Percentiles rank a stretch among this genome's conserved stretches.
phyloP scores from a whole-genome alignment of 37 sponge, comb jelly and placozoan species.

The Halisarca cf. caerulea region DNA sequence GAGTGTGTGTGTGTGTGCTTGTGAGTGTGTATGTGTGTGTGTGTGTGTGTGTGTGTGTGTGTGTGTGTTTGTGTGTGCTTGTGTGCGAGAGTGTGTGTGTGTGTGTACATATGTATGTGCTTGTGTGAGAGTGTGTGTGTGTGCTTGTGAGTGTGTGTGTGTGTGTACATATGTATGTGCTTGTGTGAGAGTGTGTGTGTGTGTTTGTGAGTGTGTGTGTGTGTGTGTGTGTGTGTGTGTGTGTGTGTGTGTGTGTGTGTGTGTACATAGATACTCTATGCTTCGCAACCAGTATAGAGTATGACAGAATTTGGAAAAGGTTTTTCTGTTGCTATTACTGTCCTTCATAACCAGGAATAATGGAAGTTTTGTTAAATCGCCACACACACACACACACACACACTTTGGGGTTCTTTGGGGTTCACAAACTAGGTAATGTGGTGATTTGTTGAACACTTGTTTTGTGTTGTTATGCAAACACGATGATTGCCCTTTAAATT shows the following conservation, averaged over 20 bases:
- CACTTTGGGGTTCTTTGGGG: too few species aligned
- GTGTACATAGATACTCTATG: background rate
- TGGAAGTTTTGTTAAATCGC: too few species aligned
- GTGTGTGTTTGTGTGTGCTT: background rate
- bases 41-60: conserved; percentile 1
- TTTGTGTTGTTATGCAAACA: too few species aligned
- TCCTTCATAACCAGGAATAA: too few species aligned
- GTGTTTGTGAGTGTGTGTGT: conserved; percentile 35
- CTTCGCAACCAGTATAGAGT: background rate
- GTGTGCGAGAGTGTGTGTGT: conserved; percentile 1
- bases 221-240: conserved; percentile 39
- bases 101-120: background rate
- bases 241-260: conserved; percentile 35
- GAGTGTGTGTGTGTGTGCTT: too few species aligned
- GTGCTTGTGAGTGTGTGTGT: conserved; percentile 30
- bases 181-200: conserved; percentile 30
- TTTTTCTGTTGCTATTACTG: too few species aligned
- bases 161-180: conserved; percentile 26
- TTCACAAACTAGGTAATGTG: too few species aligned
- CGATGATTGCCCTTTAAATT: too few species aligned
- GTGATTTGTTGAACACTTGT: too few species aligned
- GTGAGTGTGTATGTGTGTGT: background rate
- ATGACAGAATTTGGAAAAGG: background rate
- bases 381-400: too few species aligned
- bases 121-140: conserved; percentile 9